A percentile compares a stretch with the other conserved stretches of the same genome.
Evolutionary conservation across 1,140 invertebrate genomes (phyloP).

Genomic region (Nasonia vitripennis): DNA sequence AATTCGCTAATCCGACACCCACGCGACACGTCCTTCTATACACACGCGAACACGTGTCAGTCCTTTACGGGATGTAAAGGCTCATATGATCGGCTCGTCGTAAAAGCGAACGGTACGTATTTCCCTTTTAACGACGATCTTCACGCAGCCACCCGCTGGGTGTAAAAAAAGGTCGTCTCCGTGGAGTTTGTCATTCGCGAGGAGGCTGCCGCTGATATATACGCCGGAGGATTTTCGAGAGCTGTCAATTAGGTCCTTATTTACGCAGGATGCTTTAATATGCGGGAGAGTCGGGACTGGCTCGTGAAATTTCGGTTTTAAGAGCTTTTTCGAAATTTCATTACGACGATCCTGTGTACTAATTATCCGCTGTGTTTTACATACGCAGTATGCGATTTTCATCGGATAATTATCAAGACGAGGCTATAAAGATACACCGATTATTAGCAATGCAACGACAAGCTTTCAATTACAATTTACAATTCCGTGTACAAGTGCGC

Average conservation of each 20-base stretch:
- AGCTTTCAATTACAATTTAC: neutral
- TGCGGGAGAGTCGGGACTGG: neutral
- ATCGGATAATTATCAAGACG: no score
- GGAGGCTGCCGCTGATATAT: neutral
- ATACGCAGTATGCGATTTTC: neutral
- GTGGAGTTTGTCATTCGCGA: neutral
- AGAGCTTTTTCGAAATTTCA: neutral
- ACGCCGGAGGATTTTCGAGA: neutral
- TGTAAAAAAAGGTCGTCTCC: neutral
- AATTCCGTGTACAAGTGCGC: neutral
- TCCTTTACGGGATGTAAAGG: slow-evolving; percentile 25
- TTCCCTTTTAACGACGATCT: slow-evolving; percentile 8
- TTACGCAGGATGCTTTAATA: neutral
- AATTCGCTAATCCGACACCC: slow-evolving; percentile 40
- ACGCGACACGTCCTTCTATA: neutral
- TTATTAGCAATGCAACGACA: neutral
- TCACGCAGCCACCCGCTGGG: slow-evolving; percentile 5
- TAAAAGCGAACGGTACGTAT: slow-evolving; percentile 36
- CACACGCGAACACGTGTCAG: neutral
- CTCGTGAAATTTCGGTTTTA: neutral
- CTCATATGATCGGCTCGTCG: neutral
- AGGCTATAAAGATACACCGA: neutral
- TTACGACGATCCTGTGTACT: neutral
- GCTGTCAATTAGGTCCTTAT: slow-evolving; percentile 10
- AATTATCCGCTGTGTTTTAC: neutral